Percentiles rank a stretch among this genome's conserved stretches.
These are phyloP conservation scores for Butorides virescens DNA, from an alignment of 2,113 vertebrate species.

Conservation along the genomic window DNA sequence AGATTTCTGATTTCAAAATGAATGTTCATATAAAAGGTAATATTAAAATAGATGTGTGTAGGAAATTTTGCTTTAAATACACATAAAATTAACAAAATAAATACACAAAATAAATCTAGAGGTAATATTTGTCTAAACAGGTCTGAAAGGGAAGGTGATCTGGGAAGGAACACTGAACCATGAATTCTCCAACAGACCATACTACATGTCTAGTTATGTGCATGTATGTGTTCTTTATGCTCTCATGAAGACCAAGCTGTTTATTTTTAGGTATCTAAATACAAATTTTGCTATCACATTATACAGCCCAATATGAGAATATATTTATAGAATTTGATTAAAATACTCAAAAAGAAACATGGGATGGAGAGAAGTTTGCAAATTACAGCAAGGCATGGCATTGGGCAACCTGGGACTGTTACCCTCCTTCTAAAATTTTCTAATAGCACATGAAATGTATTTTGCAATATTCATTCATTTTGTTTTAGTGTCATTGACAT, in stretches of 20 bases:
- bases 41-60: background rate
- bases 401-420: background rate
- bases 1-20: background rate
- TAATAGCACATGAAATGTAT: background rate
- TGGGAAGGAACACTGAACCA: background rate
- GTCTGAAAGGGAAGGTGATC: background rate
- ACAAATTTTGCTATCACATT: background rate
- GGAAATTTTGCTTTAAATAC: background rate
- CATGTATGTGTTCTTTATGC: background rate
- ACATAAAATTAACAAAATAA: background rate
- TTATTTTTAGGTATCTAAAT: background rate
- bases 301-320: background rate
- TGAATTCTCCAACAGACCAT: background rate
- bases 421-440: background rate
- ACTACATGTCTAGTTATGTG: rapidly evolving
- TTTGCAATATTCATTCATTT: background rate
- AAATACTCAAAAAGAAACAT: background rate
- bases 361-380: background rate
- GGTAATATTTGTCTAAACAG: rapidly evolving
- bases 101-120: background rate
- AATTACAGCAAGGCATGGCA: background rate
- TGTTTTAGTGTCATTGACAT: background rate
- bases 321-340: background rate
- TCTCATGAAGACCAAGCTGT: background rate
- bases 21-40: background rate